Conservation (phyloP, 1,140 invertebrate species). For the Drosophila funebris region DNA sequence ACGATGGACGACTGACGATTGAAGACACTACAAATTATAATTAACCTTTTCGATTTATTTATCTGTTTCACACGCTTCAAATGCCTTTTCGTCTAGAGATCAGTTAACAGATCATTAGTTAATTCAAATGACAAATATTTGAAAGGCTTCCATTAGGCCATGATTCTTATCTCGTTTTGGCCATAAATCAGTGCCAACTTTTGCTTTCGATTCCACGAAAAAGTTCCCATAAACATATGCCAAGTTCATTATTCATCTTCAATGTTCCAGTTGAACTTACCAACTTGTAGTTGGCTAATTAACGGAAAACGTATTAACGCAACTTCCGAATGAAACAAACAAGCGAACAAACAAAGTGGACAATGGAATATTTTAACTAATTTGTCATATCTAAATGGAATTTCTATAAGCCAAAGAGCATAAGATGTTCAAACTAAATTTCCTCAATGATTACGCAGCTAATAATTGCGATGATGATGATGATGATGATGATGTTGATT, state of each 20-base stretch:
- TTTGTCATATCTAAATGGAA: slow-evolving; percentile 13
- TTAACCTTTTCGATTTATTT: neutral
- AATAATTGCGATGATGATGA: slow-evolving; percentile 12
- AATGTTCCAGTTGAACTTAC: too few relatives aligned
- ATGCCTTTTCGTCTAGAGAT: neutral
- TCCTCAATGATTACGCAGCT: neutral
- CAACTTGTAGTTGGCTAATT: slow-evolving; percentile 1
- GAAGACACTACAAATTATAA: slow-evolving; percentile 11
- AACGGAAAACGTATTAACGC: slow-evolving; percentile 5
- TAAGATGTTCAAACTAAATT: too few relatives aligned
- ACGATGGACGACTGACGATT: neutral
- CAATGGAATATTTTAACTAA: slow-evolving; percentile 21
- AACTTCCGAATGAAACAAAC: slow-evolving; percentile 7
- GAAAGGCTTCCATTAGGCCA: slow-evolving; percentile 9
- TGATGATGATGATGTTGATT: slow-evolving; percentile 24
- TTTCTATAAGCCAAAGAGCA: neutral
- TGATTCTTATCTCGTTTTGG: neutral
- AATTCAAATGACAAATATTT: slow-evolving; percentile 18
- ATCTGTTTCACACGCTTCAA: slow-evolving; percentile 24
- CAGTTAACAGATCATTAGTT: slow-evolving; percentile 19
- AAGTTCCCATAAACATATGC: slow-evolving; percentile 7
- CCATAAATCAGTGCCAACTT: slow-evolving; percentile 23
- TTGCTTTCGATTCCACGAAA: slow-evolving; percentile 19
- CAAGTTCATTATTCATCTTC: slow-evolving; percentile 15
- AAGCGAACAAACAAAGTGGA: neutral